A percentile compares a stretch with the other conserved stretches of the same genome.
Evolutionary conservation across 2,888 invertebrate genomes (phyloP).

Genomic region (Stenodera caucasica): DNA sequence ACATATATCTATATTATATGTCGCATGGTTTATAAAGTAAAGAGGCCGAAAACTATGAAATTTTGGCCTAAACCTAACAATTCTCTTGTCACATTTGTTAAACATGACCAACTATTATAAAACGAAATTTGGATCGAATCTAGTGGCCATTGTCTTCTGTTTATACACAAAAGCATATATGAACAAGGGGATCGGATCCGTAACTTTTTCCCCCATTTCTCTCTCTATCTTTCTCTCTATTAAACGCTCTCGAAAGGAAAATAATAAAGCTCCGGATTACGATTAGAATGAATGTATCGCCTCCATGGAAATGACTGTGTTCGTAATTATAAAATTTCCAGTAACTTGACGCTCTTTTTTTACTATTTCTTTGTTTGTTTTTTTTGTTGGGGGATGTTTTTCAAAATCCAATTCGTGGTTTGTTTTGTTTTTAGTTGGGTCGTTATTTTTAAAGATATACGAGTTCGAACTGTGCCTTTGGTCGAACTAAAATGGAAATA

Average conservation of each 20-base stretch:
- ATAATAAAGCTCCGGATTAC: constrained; percentile 18
- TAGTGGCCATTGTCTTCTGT: constrained; percentile 13
- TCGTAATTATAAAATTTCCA: constrained; percentile 8
- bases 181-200: constrained; percentile 13
- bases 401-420: not conserved
- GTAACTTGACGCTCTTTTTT: not conserved
- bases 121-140: constrained; percentile 15
- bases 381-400: not conserved
- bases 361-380: not conserved
- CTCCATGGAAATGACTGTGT: not conserved
- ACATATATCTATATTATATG: not conserved
- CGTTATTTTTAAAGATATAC: constrained; percentile 10
- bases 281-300: constrained; percentile 11
- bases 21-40: not conserved
- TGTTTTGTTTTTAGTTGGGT: not conserved
- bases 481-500: constrained; percentile 2
- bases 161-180: not conserved
- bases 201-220: constrained; percentile 9
- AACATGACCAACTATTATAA: constrained; percentile 20
- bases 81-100: constrained; percentile 20
- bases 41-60: constrained; percentile 6
- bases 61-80: not conserved
- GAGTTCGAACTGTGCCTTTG: constrained; percentile 4
- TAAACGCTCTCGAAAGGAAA: constrained; percentile 1
- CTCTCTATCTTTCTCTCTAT: not conserved